Base-by-base conservation (phyloP, 64 coral and sea anemone genomes). In the Pachyseris speciosa region DNA sequence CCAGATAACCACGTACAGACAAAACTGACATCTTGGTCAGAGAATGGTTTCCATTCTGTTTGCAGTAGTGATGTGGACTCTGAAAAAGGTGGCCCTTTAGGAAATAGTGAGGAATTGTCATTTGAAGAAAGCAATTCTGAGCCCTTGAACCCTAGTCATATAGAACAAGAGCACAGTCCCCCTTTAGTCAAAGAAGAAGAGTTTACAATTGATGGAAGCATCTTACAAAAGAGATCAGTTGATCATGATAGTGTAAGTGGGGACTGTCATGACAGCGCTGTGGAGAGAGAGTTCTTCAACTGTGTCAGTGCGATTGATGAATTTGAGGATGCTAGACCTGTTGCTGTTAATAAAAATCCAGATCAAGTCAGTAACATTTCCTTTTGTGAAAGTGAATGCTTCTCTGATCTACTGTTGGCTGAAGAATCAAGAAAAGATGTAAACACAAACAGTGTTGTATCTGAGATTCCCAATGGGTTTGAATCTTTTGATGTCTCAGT, bases 181-280 rank as follows among this genome's bases (percentile, higher is more conserved):
- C 77, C 77, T 26, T 34, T 81, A 15, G 77, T 55, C 28, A 53
- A 81, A 63, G 77, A 61, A 40, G 77, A 63, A 9, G 77, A 60
- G 5, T 63, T 81, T 63, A 22, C 77, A 12, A 24, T 81, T 63
- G 30, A 81, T 81, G 77, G 77, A 16, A 81, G 77, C 36, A 40
- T 12, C 36, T 63, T 39, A 39, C 39, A 9, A 31, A 8, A 81
- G 5, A 61, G 52, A 5, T 37, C 77, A 41, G 25, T 61, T 22
- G 39, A 81, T 7, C 2, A 2, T 25, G 20, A 26, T 31, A 5
- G n/a, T 45, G 38, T 44, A 42, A 25, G 26, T 44, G 27, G 27
- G 10, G 33, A 30, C 25, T 43, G 2, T 1, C 42, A 76, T 32
- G 26, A 12, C 43, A 50, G 19, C 10, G 63, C 11, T 36, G 13